These are phyloP conservation scores for Stenodema calcarata DNA, from an alignment of 2,888 invertebrate species.

Conservation along the genomic window DNA sequence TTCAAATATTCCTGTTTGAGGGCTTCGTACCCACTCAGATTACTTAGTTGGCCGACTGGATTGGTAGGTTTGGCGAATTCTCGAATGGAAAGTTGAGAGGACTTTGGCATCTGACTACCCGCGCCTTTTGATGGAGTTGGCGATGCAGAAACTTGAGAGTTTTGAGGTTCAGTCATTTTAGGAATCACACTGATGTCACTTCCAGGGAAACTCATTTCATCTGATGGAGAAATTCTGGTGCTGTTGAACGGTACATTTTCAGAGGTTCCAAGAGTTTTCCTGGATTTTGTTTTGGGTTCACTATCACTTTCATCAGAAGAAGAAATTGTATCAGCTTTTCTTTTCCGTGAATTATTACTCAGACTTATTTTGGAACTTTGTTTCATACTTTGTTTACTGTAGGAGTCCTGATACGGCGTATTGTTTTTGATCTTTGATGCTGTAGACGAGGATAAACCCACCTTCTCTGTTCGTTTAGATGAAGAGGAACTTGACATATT, in stretches of 20 bases:
- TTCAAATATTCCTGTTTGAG: background rate
- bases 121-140: background rate
- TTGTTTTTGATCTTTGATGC: too few relatives aligned
- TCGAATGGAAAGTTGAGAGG: background rate
- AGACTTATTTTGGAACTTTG: background rate
- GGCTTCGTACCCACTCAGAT: background rate
- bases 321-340: background rate
- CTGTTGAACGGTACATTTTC: constrained; percentile 3
- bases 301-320: background rate
- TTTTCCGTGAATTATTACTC: background rate
- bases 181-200: background rate
- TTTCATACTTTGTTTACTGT: background rate
- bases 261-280: background rate
- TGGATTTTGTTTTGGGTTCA: background rate
- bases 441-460: background rate
- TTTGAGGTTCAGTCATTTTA: background rate
- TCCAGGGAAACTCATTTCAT: background rate
- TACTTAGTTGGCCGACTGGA: background rate
- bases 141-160: background rate
- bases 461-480: background rate
- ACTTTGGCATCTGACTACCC: background rate
- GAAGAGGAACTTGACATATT: background rate
- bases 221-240: background rate
- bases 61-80: background rate
- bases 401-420: too few relatives aligned